Evolutionary conservation across 2,888 invertebrate genomes (phyloP).

Genomic region (Eubasilissa splendida): DNA sequence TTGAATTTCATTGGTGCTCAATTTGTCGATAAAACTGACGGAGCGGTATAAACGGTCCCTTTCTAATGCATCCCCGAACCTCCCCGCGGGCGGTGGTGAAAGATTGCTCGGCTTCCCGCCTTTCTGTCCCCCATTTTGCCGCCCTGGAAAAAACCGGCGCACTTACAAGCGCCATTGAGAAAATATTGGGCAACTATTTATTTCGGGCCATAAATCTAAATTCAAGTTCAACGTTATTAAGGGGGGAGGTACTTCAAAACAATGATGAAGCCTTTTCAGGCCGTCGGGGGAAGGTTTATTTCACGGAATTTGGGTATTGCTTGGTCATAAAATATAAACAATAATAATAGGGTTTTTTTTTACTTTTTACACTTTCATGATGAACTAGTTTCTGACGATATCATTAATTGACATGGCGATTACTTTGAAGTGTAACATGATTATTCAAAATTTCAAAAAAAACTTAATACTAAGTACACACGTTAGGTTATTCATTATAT

Average conservation of each 20-base stretch:
- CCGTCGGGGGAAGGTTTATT: no score
- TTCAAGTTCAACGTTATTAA: slow-evolving; percentile 57
- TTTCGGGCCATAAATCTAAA: slow-evolving; percentile 57
- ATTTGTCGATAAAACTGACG: slow-evolving; percentile 41
- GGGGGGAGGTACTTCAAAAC: slow-evolving; percentile 52
- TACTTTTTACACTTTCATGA: no score
- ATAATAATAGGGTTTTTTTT: no score
- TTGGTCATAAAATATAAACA: no score
- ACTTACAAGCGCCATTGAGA: slow-evolving; percentile 58
- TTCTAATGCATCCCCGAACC: slow-evolving; percentile 24
- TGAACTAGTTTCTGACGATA: no score
- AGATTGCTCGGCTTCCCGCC: slow-evolving; percentile 44
- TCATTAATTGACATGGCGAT: no score
- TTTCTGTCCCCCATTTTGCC: slow-evolving; percentile 23
- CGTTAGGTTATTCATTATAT: no score
- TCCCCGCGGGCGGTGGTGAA: slow-evolving; percentile 41
- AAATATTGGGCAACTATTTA: slow-evolving; percentile 58
- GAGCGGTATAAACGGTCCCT: slow-evolving; percentile 28
- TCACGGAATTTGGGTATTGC: no score
- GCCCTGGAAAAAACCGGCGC: slow-evolving; percentile 47
- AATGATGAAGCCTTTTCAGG: background rate
- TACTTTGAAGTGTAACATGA: no score
- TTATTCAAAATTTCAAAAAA: no score
- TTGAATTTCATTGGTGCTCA: slow-evolving; percentile 32
- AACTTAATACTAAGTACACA: no score